A percentile compares a stretch with the other conserved stretches of the same genome.
phyloP scores from a whole-genome alignment of 2,797 vertebrate genomes.

The Taenioides sp. region DNA sequence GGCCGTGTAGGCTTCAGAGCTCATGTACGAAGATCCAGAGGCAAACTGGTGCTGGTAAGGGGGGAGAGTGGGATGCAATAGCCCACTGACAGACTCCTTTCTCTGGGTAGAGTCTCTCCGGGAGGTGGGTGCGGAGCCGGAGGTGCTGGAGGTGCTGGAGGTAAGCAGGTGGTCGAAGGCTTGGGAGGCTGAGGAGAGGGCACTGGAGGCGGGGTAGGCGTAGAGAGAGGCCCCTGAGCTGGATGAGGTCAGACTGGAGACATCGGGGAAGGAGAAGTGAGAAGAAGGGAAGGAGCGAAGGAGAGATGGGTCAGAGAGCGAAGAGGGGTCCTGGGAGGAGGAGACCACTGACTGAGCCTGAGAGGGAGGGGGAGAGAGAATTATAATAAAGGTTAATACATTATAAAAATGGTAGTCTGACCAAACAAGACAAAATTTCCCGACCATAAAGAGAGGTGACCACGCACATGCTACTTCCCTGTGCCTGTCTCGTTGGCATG shows the following conservation, averaged over 20 bases:
- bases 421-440: too few species aligned
- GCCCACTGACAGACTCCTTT: slow-evolving; percentile 83
- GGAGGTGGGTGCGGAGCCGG: slow-evolving; percentile 75
- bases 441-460: too few species aligned
- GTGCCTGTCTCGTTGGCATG: too few species aligned
- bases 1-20: slow-evolving; percentile 87
- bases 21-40: slow-evolving; percentile 84
- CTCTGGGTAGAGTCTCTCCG: slow-evolving; percentile 80
- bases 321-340: slow-evolving; percentile 86
- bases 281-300: slow-evolving; percentile 83
- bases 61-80: slow-evolving; percentile 89
- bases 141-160: slow-evolving; percentile 73
- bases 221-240: slow-evolving; percentile 81
- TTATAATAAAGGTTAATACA: neutral
- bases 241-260: slow-evolving; percentile 81
- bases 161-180: slow-evolving; percentile 88
- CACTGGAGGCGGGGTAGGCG: slow-evolving; percentile 86
- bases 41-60: slow-evolving; percentile 91
- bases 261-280: slow-evolving; percentile 91
- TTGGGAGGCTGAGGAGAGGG: slow-evolving; percentile 88
- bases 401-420: too few species aligned
- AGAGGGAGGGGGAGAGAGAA: neutral
- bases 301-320: slow-evolving; percentile 55
- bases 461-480: too few species aligned
- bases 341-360: slow-evolving; percentile 87